phyloP scores from a whole-genome alignment of 2,113 vertebrate genomes.

The Ciconia stormi region DNA sequence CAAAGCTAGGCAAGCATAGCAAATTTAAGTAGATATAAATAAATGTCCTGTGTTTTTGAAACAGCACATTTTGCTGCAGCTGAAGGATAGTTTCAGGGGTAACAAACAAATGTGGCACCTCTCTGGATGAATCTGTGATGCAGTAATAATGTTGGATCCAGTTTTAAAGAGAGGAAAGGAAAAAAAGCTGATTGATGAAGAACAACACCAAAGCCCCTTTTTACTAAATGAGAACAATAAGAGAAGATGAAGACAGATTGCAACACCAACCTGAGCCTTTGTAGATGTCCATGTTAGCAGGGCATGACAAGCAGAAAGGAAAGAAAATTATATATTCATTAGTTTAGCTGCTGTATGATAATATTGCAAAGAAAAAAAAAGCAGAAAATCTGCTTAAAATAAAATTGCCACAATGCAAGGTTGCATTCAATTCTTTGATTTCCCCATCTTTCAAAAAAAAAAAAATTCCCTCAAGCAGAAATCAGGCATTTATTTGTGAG shows the following conservation, averaged over 20 bases:
- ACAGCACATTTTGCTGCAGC: slow-evolving; percentile 26
- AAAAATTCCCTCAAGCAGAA: background rate
- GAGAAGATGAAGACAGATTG: slow-evolving; percentile 83
- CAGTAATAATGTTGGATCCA: slow-evolving; percentile 45
- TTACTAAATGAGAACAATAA: slow-evolving; percentile 72
- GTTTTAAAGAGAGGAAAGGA: slow-evolving; percentile 27
- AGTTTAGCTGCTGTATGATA: slow-evolving; percentile 79
- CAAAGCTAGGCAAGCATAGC: slow-evolving; percentile 41
- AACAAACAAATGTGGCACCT: slow-evolving; percentile 41
- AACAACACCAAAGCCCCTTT: slow-evolving; percentile 60
- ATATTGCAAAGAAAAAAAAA: slow-evolving; percentile 44
- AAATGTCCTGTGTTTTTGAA: slow-evolving; percentile 43
- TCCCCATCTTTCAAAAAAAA: background rate
- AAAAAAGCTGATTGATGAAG: slow-evolving; percentile 55
- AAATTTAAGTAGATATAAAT: slow-evolving; percentile 64
- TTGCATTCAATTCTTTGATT: slow-evolving; percentile 17
- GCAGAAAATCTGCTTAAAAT: slow-evolving; percentile 62
- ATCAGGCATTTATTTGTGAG: background rate
- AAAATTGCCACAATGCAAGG: slow-evolving; percentile 26
- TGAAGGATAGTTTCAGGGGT: slow-evolving; percentile 38
- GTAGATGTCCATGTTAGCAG: slow-evolving; percentile 96
- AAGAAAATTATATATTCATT: slow-evolving; percentile 92
- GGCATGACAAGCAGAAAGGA: slow-evolving; percentile 89
- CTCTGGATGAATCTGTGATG: background rate
- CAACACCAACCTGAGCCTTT: slow-evolving; percentile 98